A percentile compares a stretch with the other conserved stretches of the same genome.
Evolutionary conservation across 2,888 invertebrate genomes (phyloP).

Genomic region (Habrosyne pyritoides): DNA sequence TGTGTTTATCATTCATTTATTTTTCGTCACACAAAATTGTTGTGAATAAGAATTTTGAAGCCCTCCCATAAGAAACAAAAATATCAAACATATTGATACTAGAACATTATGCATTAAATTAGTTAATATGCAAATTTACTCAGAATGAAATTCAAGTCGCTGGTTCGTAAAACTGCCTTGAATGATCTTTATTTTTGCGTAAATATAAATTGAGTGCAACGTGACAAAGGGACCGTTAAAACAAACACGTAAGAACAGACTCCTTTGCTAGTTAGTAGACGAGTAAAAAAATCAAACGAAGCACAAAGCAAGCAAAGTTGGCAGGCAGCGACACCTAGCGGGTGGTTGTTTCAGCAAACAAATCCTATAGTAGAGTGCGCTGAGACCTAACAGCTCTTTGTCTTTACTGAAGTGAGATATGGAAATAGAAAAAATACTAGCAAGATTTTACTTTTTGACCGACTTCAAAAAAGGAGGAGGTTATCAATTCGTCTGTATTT

Average conservation of each 20-base stretch:
- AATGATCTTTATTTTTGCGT: neutral
- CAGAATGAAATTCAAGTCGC: too few species aligned
- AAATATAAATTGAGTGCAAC: neutral
- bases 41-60: too few species aligned
- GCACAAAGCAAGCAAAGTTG: slow-evolving; percentile 36
- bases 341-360: slow-evolving; percentile 39
- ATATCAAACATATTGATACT: too few species aligned
- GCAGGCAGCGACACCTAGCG: slow-evolving; percentile 20
- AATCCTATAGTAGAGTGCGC: slow-evolving; percentile 26
- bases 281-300: slow-evolving; percentile 22
- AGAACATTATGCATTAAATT: too few species aligned
- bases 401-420: slow-evolving; percentile 12
- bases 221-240: slow-evolving; percentile 15
- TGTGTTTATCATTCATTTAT: too few species aligned
- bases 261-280: neutral
- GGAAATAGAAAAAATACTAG: neutral
- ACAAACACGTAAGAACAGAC: slow-evolving; percentile 15
- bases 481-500: too few species aligned
- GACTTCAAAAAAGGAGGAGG: too few species aligned
- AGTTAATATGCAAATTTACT: too few species aligned
- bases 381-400: slow-evolving; percentile 22
- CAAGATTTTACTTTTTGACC: too few species aligned
- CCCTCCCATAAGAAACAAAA: too few species aligned
- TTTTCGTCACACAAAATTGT: too few species aligned
- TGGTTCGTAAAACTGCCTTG: neutral